Percentiles rank a stretch among this genome's conserved stretches.
Evolutionary conservation across 2,113 vertebrate species (phyloP).

Genomic region (Cervus canadensis): DNA sequence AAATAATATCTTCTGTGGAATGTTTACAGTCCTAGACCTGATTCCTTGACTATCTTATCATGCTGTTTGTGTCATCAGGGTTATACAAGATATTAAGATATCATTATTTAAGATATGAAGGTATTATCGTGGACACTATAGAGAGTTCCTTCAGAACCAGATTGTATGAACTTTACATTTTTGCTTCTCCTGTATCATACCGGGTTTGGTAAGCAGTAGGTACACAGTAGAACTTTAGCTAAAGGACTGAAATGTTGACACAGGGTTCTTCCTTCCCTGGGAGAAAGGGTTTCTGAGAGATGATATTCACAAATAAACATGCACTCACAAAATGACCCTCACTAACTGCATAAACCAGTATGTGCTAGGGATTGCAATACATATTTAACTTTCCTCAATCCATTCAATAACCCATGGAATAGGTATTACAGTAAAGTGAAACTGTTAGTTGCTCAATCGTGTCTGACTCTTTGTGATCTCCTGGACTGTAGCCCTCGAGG

Average conservation of each 20-base stretch:
- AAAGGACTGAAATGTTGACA: neutral
- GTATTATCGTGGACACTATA: neutral
- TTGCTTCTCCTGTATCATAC: neutral
- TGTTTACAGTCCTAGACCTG: neutral
- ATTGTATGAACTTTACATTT: neutral
- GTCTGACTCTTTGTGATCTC: neutral
- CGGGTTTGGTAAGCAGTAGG: neutral
- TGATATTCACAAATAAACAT: neutral
- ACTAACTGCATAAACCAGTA: neutral
- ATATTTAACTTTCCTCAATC: neutral
- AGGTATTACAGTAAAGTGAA: neutral
- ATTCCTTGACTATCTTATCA: neutral
- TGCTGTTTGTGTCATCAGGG: neutral
- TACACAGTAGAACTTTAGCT: neutral
- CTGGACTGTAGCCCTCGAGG: neutral
- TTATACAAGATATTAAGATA: neutral
- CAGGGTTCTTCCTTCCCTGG: neutral
- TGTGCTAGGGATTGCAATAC: neutral
- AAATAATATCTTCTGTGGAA: neutral
- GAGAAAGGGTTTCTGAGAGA: neutral
- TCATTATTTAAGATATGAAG: neutral
- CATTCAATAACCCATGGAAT: neutral
- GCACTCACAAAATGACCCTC: neutral
- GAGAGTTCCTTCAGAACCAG: neutral
- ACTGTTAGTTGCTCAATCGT: neutral